These are phyloP conservation scores for Camponotus floridanus DNA, from an alignment of 1,140 invertebrate genomes.

Conservation along the genomic window DNA sequence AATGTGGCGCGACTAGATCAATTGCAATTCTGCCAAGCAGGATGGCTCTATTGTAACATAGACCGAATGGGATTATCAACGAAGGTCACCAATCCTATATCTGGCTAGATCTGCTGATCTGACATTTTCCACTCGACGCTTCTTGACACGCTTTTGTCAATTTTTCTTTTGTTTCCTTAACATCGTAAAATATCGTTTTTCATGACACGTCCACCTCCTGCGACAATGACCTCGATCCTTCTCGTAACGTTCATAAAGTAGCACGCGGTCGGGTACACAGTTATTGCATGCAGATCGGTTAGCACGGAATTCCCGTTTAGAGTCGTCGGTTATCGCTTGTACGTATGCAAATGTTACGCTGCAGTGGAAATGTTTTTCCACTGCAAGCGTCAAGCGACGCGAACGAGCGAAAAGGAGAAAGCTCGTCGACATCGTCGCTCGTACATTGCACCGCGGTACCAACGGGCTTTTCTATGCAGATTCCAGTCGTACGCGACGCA, in stretches of 20 bases:
- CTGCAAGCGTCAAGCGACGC: background rate
- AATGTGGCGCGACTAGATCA: slow-evolving; percentile 72
- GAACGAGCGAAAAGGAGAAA: background rate
- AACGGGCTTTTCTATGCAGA: slow-evolving; percentile 54
- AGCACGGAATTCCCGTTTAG: slow-evolving; percentile 47
- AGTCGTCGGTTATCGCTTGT: background rate
- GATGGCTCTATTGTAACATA: slow-evolving; percentile 81
- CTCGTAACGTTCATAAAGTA: slow-evolving; percentile 4
- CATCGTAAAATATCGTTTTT: background rate
- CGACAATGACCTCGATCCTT: background rate
- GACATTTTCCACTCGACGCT: background rate
- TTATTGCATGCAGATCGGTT: slow-evolving; percentile 35
- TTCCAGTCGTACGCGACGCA: slow-evolving; percentile 69
- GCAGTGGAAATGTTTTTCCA: background rate
- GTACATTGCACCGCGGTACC: slow-evolving; percentile 7
- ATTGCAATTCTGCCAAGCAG: slow-evolving; percentile 78
- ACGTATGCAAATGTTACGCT: slow-evolving; percentile 22
- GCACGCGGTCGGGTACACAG: slow-evolving; percentile 12
- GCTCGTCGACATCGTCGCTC: background rate
- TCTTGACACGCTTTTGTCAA: background rate
- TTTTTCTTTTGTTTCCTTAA: background rate
- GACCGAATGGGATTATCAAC: slow-evolving; percentile 76
- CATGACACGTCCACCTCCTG: background rate
- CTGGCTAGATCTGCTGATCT: background rate
- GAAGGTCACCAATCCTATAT: slow-evolving; percentile 71